Percentiles rank a stretch among this genome's conserved stretches.
These are phyloP conservation scores for Amphimedon queenslandica DNA, from an alignment of 37 sponge, comb jelly and placozoan genomes.

Conservation along the genomic window DNA sequence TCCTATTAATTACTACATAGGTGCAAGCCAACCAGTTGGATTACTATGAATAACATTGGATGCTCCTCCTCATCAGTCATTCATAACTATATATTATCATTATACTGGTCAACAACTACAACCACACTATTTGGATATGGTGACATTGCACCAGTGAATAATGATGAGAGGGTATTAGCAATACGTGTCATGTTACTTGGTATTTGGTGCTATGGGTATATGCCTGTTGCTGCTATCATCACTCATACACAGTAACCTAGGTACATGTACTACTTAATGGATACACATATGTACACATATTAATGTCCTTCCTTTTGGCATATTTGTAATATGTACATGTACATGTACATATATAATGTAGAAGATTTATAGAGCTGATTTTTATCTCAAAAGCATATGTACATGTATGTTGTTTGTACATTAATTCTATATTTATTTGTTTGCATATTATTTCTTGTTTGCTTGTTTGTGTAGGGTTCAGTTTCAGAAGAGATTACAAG, in stretches of 20 bases:
- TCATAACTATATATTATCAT: constrained; percentile 68
- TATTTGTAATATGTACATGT: too few relatives aligned
- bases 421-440: neutral
- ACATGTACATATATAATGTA: too few relatives aligned
- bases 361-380: too few relatives aligned
- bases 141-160: constrained; percentile 63
- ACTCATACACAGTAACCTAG: constrained; percentile 49
- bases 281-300: neutral
- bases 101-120: constrained; percentile 79
- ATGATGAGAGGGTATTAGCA: constrained; percentile 50
- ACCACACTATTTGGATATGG: constrained; percentile 81
- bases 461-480: constrained; percentile 37
- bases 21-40: constrained; percentile 58
- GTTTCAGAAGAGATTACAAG: constrained; percentile 72
- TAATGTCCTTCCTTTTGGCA: neutral
- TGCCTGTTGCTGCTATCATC: constrained; percentile 64
- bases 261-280: constrained; percentile 5
- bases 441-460: neutral
- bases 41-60: constrained; percentile 23
- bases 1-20: constrained; percentile 7
- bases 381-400: too few relatives aligned
- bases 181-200: constrained; percentile 57
- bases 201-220: constrained; percentile 68
- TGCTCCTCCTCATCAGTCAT: constrained; percentile 24
- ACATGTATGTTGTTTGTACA: neutral